Evolutionary conservation across 2,113 vertebrate genomes (phyloP).

Genomic region (Butorides virescens): DNA sequence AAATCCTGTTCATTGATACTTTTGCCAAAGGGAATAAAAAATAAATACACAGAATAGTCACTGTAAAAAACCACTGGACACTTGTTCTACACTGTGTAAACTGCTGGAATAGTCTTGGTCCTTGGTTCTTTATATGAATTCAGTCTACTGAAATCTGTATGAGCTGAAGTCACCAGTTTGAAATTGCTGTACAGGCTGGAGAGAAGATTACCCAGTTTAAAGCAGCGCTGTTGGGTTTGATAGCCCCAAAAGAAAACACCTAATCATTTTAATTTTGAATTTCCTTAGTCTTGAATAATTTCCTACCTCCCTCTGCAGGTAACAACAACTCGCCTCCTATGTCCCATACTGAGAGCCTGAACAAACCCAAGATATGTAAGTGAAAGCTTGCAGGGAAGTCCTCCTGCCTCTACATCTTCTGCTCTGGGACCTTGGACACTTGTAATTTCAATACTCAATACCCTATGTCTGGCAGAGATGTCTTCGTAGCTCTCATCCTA

Average conservation of each 20-base stretch:
- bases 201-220: not conserved
- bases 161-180: not conserved
- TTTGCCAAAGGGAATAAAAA: slow-evolving; percentile 16
- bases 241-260: not conserved
- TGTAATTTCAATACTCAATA: not conserved
- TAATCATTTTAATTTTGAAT: not conserved
- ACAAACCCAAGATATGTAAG: not conserved
- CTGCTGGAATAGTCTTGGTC: not conserved
- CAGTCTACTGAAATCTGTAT: not conserved
- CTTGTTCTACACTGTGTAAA: not conserved
- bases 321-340: not conserved
- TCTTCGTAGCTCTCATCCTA: not conserved
- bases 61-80: not conserved
- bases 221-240: not conserved
- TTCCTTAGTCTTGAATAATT: not conserved
- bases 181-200: not conserved
- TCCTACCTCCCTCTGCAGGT: not conserved
- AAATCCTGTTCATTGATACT: slow-evolving; percentile 20
- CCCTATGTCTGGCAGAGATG: not conserved
- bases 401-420: not conserved
- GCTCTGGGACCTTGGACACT: not conserved
- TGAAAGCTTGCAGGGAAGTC: not conserved
- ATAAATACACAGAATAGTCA: not conserved
- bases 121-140: not conserved
- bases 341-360: not conserved